phyloP scores from a whole-genome alignment of 2,888 invertebrate genomes.

The Apantesis nais region DNA sequence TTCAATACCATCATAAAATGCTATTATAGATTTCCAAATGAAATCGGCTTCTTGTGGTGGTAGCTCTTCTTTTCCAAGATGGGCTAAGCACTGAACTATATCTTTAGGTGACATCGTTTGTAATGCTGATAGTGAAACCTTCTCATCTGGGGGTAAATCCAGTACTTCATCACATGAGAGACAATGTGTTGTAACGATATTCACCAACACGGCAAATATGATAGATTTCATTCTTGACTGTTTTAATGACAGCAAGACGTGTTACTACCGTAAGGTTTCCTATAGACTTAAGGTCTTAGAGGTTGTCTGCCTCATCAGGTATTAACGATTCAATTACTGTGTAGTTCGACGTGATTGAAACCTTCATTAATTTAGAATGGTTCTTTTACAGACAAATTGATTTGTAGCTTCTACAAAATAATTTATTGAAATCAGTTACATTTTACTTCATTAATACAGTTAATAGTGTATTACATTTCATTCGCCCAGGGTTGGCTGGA shows the following conservation, averaged over 20 bases:
- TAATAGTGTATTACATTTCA: background rate
- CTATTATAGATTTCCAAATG: slow-evolving; percentile 71
- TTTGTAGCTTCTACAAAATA: background rate
- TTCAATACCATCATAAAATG: slow-evolving; percentile 60
- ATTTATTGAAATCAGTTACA: background rate
- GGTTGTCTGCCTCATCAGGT: slow-evolving; percentile 23
- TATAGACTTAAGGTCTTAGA: slow-evolving; percentile 3
- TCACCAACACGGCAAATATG: slow-evolving; percentile 13
- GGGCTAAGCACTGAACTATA: slow-evolving; percentile 67
- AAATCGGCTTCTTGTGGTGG: slow-evolving; percentile 60
- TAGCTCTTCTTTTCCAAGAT: slow-evolving; percentile 66
- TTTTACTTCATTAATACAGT: background rate
- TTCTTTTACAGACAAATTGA: background rate
- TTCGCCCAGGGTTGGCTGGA: slow-evolving; percentile 15
- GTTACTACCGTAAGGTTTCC: slow-evolving; percentile 3
- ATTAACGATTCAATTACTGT: slow-evolving; percentile 39
- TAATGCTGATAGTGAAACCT: slow-evolving; percentile 54
- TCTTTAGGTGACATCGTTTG: slow-evolving; percentile 62
- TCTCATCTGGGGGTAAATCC: slow-evolving; percentile 54
- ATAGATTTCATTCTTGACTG: background rate
- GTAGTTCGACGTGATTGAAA: background rate
- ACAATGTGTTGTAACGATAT: slow-evolving; percentile 22
- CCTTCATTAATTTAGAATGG: slow-evolving; percentile 13
- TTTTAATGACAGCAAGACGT: slow-evolving; percentile 21
- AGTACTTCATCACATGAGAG: slow-evolving; percentile 65